phyloP scores from a whole-genome alignment of 1,140 invertebrate species.

The Orchestia grillus region DNA sequence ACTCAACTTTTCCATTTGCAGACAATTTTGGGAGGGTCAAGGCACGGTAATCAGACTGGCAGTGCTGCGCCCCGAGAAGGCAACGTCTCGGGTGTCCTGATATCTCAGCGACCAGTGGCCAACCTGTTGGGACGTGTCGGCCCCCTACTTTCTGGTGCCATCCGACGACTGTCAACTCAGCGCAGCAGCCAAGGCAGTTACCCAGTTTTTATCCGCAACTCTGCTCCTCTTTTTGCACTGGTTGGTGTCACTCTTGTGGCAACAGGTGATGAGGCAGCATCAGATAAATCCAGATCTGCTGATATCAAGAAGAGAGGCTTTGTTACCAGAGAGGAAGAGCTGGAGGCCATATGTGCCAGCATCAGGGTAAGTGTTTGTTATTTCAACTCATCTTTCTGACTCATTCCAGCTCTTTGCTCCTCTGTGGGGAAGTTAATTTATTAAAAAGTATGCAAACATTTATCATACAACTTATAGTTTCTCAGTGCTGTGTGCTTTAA shows the following conservation, averaged over 20 bases:
- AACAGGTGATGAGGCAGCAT: neutral
- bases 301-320: neutral
- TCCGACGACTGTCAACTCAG: neutral
- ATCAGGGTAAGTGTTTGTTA: neutral
- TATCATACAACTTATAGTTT: too few species aligned
- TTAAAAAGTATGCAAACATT: neutral
- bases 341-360: constrained; percentile 28
- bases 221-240: constrained; percentile 13
- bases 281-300: neutral
- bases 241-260: constrained; percentile 42
- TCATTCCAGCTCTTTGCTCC: neutral
- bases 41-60: constrained; percentile 3
- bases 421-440: neutral
- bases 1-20: neutral
- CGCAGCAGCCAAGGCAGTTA: neutral
- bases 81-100: constrained; percentile 2
- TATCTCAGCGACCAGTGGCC: neutral
- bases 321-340: constrained; percentile 28
- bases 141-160: constrained; percentile 19
- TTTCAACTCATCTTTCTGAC: neutral
- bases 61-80: neutral
- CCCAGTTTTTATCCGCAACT: neutral
- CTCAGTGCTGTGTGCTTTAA: too few species aligned
- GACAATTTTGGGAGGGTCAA: neutral
- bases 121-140: constrained; percentile 2